These are phyloP conservation scores for Xenopus petersii DNA, from an alignment of 2,797 vertebrate species.

Conservation along the genomic window DNA sequence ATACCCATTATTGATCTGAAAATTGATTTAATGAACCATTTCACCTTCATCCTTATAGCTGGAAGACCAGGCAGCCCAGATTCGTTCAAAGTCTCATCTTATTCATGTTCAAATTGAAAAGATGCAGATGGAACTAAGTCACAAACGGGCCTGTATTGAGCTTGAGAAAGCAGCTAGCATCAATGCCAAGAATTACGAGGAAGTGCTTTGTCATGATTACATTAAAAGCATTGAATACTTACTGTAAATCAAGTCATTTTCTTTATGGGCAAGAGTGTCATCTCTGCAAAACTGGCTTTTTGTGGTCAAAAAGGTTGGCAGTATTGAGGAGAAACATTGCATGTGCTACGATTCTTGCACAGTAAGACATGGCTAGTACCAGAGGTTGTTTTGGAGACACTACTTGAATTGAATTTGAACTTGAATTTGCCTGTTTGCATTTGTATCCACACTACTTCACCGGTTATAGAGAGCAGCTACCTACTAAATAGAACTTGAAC, in stretches of 20 bases:
- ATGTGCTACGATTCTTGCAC: too few relatives aligned
- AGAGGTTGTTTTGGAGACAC: too few relatives aligned
- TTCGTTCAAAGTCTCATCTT: slow-evolving; percentile 77
- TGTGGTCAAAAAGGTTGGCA: neutral
- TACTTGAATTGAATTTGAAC: too few relatives aligned
- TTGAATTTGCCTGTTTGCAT: too few relatives aligned
- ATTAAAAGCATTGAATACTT: neutral
- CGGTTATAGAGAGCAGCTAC: too few relatives aligned
- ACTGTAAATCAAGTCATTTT: neutral
- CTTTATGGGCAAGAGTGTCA: neutral
- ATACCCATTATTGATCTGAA: neutral
- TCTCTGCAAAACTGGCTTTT: neutral
- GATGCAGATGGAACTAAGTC: slow-evolving; percentile 92
- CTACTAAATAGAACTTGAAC: too few relatives aligned
- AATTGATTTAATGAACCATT: neutral
- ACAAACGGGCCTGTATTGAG: slow-evolving; percentile 91
- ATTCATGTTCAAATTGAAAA: slow-evolving; percentile 89
- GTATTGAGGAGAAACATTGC: neutral
- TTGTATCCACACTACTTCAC: too few relatives aligned
- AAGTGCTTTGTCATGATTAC: slow-evolving; percentile 5
- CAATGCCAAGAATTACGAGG: slow-evolving; percentile 83
- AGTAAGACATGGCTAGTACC: too few relatives aligned
- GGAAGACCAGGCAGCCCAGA: slow-evolving; percentile 82
- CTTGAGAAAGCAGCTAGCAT: slow-evolving; percentile 82
- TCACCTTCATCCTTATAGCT: slow-evolving; percentile 61